phyloP scores from a whole-genome alignment of 2,888 invertebrate genomes.

The Mesorhabditis spiculigera region DNA sequence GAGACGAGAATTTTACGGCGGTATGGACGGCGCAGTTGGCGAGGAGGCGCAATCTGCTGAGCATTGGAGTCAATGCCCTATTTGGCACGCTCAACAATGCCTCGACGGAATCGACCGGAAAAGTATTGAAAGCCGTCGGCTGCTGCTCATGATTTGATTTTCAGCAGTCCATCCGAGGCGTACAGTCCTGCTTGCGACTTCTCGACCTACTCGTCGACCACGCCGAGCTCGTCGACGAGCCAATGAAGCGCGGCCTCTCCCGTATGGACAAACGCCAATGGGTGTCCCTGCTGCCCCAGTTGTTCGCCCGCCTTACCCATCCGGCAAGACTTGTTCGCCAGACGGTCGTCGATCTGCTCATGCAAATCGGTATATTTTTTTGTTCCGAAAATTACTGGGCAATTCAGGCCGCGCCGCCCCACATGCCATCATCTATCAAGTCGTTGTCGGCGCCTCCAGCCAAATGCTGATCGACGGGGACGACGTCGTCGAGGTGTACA shows the following conservation, averaged over 20 bases:
- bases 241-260: conserved; percentile 80
- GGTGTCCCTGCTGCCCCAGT: conserved; percentile 82
- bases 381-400: background rate
- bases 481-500: conserved; percentile 9
- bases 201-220: conserved; percentile 87
- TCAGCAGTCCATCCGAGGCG: conserved; percentile 36
- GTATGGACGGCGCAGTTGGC: background rate
- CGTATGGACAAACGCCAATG: conserved; percentile 86
- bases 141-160: background rate
- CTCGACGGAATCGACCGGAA: no score
- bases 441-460: conserved; percentile 26
- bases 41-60: background rate
- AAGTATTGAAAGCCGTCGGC: no score
- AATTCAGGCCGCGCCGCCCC: conserved; percentile 13
- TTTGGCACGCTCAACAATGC: background rate
- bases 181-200: conserved; percentile 82
- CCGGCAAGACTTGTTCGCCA: conserved; percentile 87
- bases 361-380: conserved; percentile 68
- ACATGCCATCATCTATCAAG: conserved; percentile 40
- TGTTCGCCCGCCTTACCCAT: conserved; percentile 92
- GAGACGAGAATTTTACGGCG: background rate
- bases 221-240: conserved; percentile 81
- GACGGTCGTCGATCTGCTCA: conserved; percentile 75
- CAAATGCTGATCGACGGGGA: conserved; percentile 11
- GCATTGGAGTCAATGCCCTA: background rate